Evolutionary conservation across 2,797 vertebrate genomes (phyloP).

Genomic region (Orientallactaga sibirica): DNA sequence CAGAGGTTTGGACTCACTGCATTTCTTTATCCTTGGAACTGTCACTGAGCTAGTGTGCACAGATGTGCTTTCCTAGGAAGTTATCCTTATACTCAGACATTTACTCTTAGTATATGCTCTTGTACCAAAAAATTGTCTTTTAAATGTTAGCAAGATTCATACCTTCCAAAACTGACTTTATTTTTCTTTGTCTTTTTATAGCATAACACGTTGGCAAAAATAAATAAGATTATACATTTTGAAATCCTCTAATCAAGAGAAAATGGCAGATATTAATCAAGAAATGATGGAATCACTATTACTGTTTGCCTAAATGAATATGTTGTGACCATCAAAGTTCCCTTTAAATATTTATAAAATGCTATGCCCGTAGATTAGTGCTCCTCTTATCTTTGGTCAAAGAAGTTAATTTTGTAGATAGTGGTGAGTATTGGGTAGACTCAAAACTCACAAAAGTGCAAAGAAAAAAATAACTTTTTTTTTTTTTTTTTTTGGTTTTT

Average conservation of each 20-base stretch:
- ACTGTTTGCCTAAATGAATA: no score
- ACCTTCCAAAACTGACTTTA: not conserved
- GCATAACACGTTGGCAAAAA: constrained; percentile 23
- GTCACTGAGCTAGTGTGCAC: not conserved
- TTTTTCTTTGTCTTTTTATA: not conserved
- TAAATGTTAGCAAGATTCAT: not conserved
- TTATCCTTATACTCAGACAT: not conserved
- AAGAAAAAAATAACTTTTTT: no score
- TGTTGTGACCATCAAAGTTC: no score
- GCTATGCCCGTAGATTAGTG: no score
- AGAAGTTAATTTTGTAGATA: no score
- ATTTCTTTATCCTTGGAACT: not conserved
- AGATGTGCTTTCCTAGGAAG: not conserved
- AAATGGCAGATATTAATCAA: constrained; percentile 41
- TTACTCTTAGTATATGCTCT: not conserved
- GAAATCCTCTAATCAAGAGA: constrained; percentile 8
- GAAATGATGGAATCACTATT: not conserved
- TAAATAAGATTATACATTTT: not conserved
- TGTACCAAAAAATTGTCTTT: constrained; percentile 7
- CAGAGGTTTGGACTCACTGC: not conserved
- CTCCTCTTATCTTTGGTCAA: no score
- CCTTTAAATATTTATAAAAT: no score
- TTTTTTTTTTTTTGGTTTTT: no score
- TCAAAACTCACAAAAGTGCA: no score
- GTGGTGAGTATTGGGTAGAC: no score